Percentiles rank a stretch among this genome's conserved stretches.
Conservation (phyloP, 2,888 invertebrate species). For the Cerastoderma edule region DNA sequence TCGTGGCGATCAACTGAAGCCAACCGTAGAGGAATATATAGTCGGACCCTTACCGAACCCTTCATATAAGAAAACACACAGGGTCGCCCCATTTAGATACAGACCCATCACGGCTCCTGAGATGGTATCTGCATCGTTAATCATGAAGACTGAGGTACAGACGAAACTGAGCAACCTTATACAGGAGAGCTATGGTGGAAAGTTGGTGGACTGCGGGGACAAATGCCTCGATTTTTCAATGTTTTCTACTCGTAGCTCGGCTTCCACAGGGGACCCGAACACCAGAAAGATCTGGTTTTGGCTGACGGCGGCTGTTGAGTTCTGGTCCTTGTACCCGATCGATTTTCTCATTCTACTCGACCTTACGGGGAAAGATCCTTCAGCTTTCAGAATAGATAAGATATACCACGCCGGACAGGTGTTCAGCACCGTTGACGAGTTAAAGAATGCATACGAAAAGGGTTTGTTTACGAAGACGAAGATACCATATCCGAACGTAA, state of each 20-base stretch:
- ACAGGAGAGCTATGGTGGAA: slow-evolving; percentile 71
- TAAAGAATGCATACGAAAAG: slow-evolving; percentile 55
- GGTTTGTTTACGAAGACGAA: slow-evolving; percentile 42
- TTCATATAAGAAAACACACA: slow-evolving; percentile 34
- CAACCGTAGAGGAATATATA: slow-evolving; percentile 70
- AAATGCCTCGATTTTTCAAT: slow-evolving; percentile 66
- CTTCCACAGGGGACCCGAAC: slow-evolving; percentile 54
- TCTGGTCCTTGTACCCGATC: slow-evolving; percentile 69
- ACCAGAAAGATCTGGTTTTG: slow-evolving; percentile 69
- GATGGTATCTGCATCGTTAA: slow-evolving; percentile 23
- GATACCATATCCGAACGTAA: slow-evolving; percentile 38
- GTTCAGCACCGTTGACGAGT: slow-evolving; percentile 61
- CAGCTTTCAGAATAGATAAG: slow-evolving; percentile 61
- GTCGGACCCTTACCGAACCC: slow-evolving; percentile 73
- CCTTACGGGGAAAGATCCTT: slow-evolving; percentile 60
- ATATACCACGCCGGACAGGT: slow-evolving; percentile 67
- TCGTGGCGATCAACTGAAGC: slow-evolving; percentile 66
- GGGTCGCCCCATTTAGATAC: slow-evolving; percentile 63
- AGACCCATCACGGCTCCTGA: slow-evolving; percentile 67
- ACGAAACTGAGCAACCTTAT: slow-evolving; percentile 62
- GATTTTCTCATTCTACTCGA: slow-evolving; percentile 73
- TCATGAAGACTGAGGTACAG: slow-evolving; percentile 46
- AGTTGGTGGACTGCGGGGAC: slow-evolving; percentile 52
- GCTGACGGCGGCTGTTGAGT: slow-evolving; percentile 66
- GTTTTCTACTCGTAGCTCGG: slow-evolving; percentile 64